Conservation (phyloP, 2,797 vertebrate species). For the Aldrovandia affinis region DNA sequence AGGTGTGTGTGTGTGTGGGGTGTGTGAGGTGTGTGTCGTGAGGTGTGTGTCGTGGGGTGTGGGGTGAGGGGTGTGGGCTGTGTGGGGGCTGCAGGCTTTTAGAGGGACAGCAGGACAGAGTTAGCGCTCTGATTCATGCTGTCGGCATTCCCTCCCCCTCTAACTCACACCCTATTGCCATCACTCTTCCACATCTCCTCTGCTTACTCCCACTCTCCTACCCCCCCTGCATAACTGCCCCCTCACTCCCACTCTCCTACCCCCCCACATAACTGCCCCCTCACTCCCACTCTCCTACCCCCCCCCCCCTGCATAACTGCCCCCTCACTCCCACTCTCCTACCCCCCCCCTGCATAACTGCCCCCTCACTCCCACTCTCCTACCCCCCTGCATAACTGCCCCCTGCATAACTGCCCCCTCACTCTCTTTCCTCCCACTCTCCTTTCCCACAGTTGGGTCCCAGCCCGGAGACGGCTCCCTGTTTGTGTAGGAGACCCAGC, state of each 20-base stretch:
- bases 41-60: not conserved
- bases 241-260: not conserved
- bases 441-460: constrained; percentile 1
- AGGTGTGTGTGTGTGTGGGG: too few relatives aligned
- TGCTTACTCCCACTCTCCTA: constrained; percentile 18
- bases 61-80: not conserved
- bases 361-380: not conserved
- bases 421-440: not conserved
- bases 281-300: not conserved
- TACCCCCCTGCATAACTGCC: too few relatives aligned
- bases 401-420: not conserved
- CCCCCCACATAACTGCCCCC: not conserved
- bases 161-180: too few relatives aligned
- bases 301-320: not conserved
- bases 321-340: not conserved
- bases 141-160: constrained; percentile 55
- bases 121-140: constrained; percentile 67
- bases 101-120: constrained; percentile 42
- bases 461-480: constrained; percentile 56
- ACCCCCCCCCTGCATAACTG: not conserved
- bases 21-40: not conserved
- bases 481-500: too few relatives aligned
- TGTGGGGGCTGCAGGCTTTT: not conserved
- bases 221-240: not conserved
- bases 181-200: constrained; percentile 24